Base-by-base conservation (phyloP, 2,797 vertebrate genomes). In the Halcyon chelicuti region DNA sequence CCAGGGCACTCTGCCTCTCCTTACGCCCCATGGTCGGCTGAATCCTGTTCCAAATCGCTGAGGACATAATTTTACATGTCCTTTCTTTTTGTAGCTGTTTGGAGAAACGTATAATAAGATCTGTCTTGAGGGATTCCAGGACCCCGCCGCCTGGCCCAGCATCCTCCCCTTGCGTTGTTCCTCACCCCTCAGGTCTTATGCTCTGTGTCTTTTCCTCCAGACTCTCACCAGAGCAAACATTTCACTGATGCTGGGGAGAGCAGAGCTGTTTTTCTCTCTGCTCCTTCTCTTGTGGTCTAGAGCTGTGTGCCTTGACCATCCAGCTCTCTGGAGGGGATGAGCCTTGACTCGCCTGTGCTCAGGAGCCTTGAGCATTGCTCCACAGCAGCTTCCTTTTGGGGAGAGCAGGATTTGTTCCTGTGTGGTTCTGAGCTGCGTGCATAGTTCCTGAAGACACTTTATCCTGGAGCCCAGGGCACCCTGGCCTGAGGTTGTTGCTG, bases 351-450 rank as follows among this genome's bases (percentile, higher is more conserved):
- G 47, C 14, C 26, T 28, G 4, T 15, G 18, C 22, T 67, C 0
- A 1, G 28, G 20, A 33, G 3, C 29, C 15, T 35, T 39, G n/a
- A 19, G 12, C 21, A 12, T 21, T 42, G 35, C 12, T 60, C 66
- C 5, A 7, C 1, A 1, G 28, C 61, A 90, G 35, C 54, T 22
- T 0, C 0, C 5, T 39, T 57, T 31, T 37, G 29, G 29, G 44
- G 18, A n/a, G 5, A 5, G 25, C 16, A 17, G 8, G 7, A 47
- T 93, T 86, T 77, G 57, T 57, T 61, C 40, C 11, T 10, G 2
- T 20, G 4, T 31, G 57, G 12, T 57, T 15, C 44, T 58, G 37
- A 54, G 51, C 9, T 0, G 0, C 33, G 4, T 12, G 4, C 1
- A 1, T 14, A 4, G n/a, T 25, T 65, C 57, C 23, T 4, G 21